phyloP scores from a whole-genome alignment of 1,140 invertebrate species.

The Aphaenogaster rudis region DNA sequence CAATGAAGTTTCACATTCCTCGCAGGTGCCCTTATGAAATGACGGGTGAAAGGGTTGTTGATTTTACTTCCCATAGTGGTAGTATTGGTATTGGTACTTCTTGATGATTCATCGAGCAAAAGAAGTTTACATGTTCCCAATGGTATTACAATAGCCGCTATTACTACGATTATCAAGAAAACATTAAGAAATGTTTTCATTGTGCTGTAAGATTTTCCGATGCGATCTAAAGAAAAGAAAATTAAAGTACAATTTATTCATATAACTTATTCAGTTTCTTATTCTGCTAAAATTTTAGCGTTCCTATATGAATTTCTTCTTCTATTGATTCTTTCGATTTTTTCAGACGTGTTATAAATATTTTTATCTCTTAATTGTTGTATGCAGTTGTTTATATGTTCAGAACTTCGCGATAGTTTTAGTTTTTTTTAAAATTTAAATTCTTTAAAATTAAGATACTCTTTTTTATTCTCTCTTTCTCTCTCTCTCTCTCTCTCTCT shows the following conservation, averaged over 20 bases:
- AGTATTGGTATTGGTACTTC: too few relatives aligned
- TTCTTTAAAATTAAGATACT: background rate
- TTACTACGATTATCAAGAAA: background rate
- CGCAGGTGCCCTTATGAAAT: background rate
- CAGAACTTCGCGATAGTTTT: background rate
- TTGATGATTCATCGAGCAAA: too few relatives aligned
- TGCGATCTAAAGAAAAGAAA: background rate
- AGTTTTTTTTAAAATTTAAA: background rate
- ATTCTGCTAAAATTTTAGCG: background rate
- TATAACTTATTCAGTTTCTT: background rate
- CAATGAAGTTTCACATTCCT: background rate
- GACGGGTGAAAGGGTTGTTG: background rate
- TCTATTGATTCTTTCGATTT: background rate
- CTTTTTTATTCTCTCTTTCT: background rate
- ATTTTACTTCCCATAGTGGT: background rate
- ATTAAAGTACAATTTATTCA: background rate
- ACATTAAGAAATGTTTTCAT: conserved; percentile 12
- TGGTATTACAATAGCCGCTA: background rate
- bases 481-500: background rate
- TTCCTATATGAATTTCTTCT: background rate
- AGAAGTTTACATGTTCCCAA: conserved; percentile 7
- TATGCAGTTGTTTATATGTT: background rate
- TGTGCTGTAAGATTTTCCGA: background rate
- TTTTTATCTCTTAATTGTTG: background rate
- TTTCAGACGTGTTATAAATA: background rate